Conservation (phyloP, 2,888 invertebrate genomes). For the Lomographa bimaculata region DNA sequence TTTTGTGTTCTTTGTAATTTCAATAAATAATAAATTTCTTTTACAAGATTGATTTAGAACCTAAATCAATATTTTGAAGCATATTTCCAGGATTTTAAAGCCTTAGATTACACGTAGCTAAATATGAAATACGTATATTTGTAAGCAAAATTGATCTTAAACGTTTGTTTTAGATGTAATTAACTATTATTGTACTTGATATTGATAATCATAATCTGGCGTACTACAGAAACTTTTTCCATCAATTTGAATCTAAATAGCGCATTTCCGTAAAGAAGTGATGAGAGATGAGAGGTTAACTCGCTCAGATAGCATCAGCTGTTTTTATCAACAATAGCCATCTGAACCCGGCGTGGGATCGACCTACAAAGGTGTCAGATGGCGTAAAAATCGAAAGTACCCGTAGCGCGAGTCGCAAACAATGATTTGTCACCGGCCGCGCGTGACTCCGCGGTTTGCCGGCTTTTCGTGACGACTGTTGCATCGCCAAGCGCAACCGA, state of each 20-base stretch:
- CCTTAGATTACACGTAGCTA: too few species aligned
- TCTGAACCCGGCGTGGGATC: constrained; percentile 16
- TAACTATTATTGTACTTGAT: too few species aligned
- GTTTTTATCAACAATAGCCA: constrained; percentile 15
- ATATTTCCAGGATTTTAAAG: too few species aligned
- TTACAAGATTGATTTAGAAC: too few species aligned
- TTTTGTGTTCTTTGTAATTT: too few species aligned
- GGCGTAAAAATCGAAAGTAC: constrained; percentile 49
- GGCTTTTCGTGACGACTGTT: constrained; percentile 40
- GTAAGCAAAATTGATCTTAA: too few species aligned
- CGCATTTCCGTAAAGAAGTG: neutral
- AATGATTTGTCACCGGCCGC: constrained; percentile 27
- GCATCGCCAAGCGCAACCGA: constrained; percentile 27
- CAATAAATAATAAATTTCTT: too few species aligned
- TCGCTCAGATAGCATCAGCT: constrained; percentile 10
- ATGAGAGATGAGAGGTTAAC: neutral
- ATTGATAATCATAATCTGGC: too few species aligned
- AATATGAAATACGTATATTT: too few species aligned
- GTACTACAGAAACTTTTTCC: too few species aligned
- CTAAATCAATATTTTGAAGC: too few species aligned
- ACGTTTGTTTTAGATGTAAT: too few species aligned
- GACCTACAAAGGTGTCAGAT: constrained; percentile 31
- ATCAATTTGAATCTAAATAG: neutral
- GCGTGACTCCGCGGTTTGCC: constrained; percentile 23
- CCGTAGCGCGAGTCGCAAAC: constrained; percentile 32